Evolutionary conservation across 2,113 vertebrate genomes (phyloP).

Genomic region (Amazona vittata): DNA sequence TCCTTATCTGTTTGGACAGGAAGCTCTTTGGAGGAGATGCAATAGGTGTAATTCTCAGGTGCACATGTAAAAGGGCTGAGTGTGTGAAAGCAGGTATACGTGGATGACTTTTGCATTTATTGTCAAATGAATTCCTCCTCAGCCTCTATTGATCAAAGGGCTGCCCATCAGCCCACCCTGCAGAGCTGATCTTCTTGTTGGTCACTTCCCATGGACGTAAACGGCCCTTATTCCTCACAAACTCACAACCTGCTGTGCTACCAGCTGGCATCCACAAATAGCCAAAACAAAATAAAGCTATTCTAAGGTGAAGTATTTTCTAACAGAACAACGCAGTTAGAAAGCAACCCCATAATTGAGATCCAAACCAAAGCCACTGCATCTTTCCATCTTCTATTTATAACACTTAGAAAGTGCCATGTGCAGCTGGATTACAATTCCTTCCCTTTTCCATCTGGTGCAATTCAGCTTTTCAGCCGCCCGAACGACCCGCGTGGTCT

Average conservation of each 20-base stretch:
- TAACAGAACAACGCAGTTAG: background rate
- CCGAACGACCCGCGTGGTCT: accelerated
- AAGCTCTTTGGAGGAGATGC: background rate
- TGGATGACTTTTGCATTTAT: background rate
- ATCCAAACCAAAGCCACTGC: background rate
- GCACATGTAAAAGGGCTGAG: background rate
- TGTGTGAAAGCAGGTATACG: background rate
- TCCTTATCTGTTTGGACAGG: background rate
- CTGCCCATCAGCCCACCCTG: background rate
- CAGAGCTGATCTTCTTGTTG: background rate
- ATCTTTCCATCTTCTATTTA: background rate
- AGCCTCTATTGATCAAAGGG: background rate
- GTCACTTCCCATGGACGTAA: background rate
- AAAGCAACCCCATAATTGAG: background rate
- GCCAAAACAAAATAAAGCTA: background rate
- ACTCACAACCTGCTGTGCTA: background rate
- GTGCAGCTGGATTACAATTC: background rate
- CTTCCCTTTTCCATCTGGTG: background rate
- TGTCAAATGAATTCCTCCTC: background rate
- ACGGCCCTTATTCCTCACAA: background rate
- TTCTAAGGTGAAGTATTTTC: background rate
- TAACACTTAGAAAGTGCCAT: background rate
- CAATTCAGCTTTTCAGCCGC: background rate
- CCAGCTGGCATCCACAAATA: background rate
- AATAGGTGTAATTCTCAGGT: background rate